phyloP scores from a whole-genome alignment of 2,888 invertebrate species.

The Elegia similella region DNA sequence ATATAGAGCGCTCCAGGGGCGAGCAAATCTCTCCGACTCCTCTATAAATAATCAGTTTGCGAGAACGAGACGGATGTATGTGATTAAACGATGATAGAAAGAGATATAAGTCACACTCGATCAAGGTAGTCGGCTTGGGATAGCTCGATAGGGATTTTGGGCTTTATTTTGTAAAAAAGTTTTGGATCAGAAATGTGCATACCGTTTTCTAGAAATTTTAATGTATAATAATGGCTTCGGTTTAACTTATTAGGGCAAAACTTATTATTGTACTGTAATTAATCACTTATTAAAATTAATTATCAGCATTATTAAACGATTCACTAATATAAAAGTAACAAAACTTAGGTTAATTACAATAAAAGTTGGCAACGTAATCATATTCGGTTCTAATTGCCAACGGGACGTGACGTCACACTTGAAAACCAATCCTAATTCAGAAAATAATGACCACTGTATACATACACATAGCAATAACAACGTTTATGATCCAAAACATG shows the following conservation, averaged over 20 bases:
- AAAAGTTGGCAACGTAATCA: slow-evolving; percentile 14
- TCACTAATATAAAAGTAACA: slow-evolving; percentile 22
- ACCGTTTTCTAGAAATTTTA: background rate
- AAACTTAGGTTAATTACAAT: background rate
- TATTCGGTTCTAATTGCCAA: slow-evolving; percentile 29
- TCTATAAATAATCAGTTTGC: slow-evolving; percentile 63
- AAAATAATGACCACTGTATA: slow-evolving; percentile 28
- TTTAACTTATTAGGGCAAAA: background rate
- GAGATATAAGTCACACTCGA: slow-evolving; percentile 44
- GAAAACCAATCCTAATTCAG: slow-evolving; percentile 44
- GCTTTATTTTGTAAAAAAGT: slow-evolving; percentile 28
- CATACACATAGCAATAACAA: slow-evolving; percentile 8
- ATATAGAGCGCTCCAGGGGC: slow-evolving; percentile 68
- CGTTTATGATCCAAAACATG: background rate
- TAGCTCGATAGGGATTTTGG: slow-evolving; percentile 32
- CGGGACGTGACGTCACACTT: slow-evolving; percentile 40
- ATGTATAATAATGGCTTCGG: background rate
- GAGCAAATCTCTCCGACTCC: slow-evolving; percentile 47
- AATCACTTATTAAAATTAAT: slow-evolving; percentile 3
- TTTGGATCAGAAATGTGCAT: background rate
- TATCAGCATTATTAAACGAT: slow-evolving; percentile 21
- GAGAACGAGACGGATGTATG: slow-evolving; percentile 45
- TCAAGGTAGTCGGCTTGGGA: slow-evolving; percentile 26
- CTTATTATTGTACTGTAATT: background rate
- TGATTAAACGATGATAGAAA: slow-evolving; percentile 37